A percentile compares a stretch with the other conserved stretches of the same genome.
phyloP scores from a whole-genome alignment of 2,113 vertebrate species.

The Oreochromis tanganicae region DNA sequence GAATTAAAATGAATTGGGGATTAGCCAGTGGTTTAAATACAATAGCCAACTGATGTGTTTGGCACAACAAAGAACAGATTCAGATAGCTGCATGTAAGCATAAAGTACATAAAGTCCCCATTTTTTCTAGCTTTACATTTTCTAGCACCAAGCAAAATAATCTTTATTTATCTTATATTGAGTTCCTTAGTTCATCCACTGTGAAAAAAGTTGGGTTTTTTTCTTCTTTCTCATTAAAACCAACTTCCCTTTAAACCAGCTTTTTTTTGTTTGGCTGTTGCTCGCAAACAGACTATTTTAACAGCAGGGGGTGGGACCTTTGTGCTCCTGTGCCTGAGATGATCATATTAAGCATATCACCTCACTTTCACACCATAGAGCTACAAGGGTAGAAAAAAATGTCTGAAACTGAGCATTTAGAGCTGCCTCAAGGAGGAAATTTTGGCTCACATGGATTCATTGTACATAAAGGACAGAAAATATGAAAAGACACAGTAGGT shows the following conservation, averaged over 20 bases:
- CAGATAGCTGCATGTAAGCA: background rate
- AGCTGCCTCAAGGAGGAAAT: background rate
- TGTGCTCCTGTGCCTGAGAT: background rate
- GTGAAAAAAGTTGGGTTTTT: background rate
- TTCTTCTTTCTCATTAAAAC: background rate
- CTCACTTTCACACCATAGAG: background rate
- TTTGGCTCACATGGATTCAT: background rate
- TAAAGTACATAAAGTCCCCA: background rate
- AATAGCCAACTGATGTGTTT: background rate
- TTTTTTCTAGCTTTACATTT: background rate
- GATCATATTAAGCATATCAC: background rate
- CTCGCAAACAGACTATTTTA: background rate
- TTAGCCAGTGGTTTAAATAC: background rate
- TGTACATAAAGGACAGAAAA: background rate
- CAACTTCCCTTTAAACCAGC: background rate
- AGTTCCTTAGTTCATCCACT: background rate
- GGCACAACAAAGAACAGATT: background rate
- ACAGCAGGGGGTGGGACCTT: background rate
- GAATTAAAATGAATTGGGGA: background rate
- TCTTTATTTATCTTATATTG: background rate
- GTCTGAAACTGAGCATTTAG: background rate
- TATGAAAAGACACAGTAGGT: background rate
- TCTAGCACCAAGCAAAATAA: background rate
- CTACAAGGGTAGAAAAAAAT: background rate
- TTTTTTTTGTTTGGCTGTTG: background rate